Conservation (phyloP, 2,797 vertebrate species). For the Pyrrhura leucotis region DNA sequence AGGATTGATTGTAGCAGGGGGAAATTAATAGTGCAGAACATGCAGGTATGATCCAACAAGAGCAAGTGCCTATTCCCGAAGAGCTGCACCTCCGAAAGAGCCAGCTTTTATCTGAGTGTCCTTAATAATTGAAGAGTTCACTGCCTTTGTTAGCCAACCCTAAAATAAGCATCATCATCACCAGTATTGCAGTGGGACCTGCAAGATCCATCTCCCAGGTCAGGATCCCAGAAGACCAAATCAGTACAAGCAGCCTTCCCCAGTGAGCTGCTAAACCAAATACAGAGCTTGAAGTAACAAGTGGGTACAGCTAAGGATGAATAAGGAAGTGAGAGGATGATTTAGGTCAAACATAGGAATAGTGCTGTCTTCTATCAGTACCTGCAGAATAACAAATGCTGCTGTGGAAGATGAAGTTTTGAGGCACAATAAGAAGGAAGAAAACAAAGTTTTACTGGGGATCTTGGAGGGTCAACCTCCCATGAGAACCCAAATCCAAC, state of each 20-base stretch:
- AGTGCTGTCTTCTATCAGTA: neutral
- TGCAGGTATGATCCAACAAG: neutral
- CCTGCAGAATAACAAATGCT: neutral
- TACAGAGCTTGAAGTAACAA: neutral
- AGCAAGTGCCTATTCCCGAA: neutral
- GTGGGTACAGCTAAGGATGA: neutral
- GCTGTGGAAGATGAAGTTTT: neutral
- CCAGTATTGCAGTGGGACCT: neutral
- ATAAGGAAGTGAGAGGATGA: neutral
- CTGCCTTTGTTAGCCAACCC: neutral
- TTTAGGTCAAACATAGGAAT: neutral
- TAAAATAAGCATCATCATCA: neutral
- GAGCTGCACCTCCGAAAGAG: neutral
- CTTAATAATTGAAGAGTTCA: neutral
- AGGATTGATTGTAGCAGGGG: neutral
- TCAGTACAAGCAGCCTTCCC: neutral
- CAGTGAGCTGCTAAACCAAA: neutral
- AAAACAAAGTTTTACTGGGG: neutral
- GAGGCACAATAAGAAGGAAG: neutral
- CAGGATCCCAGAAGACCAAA: neutral
- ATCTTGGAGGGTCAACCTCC: neutral
- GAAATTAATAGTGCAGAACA: neutral
- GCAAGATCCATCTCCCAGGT: neutral
- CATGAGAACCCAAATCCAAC: neutral
- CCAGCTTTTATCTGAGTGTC: neutral